Base-by-base conservation (phyloP, 2,113 vertebrate genomes). In the Aramus guarauna region DNA sequence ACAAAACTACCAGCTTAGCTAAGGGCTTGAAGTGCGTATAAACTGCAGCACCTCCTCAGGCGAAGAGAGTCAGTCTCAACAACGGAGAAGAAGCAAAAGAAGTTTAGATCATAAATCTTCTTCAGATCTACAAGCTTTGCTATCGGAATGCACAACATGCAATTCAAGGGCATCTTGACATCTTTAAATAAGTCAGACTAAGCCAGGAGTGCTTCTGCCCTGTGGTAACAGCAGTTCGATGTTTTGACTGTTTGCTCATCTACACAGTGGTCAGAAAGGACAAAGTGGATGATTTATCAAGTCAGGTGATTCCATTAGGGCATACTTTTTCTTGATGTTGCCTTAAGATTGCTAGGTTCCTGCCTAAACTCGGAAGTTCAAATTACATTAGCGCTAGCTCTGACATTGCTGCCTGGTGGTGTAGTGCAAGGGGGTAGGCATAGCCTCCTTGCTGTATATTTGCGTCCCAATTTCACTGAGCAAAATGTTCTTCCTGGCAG, bases 91-190 rank as follows among this genome's bases (percentile, higher is more conserved):
- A 24, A 90, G 86, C 64, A 79, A 78, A 95, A 89, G 80, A 84
- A 95, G 88, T 90, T 85, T 32, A 96, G 90, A 76, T 85, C 77
- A 91, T 97, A 97, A 95, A 95, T 88, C 92, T 91, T 80, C 83
- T 89, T 88, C 89, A 95, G 45, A 69, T 41, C 86, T 91, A 77
- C 74, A 64, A n/a, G 83, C 80, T 89, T 73, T 85, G 77, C 86
- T 89, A 43, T 75, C 83, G 90, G 92, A 95, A 96, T 95, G 80
- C 80, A 95, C 89, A 92, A 81, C 13, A 4, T 79, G 86, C 56
- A 91, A 89, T 78, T 92, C 82, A 80, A 83, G 92, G 53, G 77
- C 77, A n/a, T n/a, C 77, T 29, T 36, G 37, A 52, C 16, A 34
- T 37, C 88, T 84, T 86, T 86, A 94, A 84, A 55, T 50, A 76